Base-by-base conservation (phyloP, 2,113 vertebrate species). In the Thoracochromis brauschi region DNA sequence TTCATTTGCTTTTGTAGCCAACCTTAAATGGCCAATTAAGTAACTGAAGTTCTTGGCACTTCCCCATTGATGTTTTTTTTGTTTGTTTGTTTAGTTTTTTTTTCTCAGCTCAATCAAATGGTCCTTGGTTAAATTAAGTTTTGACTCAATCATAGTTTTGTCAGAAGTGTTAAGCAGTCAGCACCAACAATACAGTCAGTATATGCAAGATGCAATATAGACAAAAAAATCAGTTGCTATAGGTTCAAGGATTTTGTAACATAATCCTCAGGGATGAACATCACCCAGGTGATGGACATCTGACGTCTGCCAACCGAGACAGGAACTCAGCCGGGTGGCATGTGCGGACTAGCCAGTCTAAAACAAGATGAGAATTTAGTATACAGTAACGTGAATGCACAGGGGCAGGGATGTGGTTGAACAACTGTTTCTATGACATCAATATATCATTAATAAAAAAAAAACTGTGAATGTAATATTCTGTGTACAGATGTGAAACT, bases 371-470 rank as follows among this genome's bases (percentile, higher is more conserved):
- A 79, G 14, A 45, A 35, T 58, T 83, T 53, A 8, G 21, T 13
- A 12, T 85, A 80, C 21, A 57, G 40, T 26, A 1, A 83, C 85
- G 87, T 55, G 16, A 90, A 73, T 73, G 45, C 11, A 47, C 57
- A 73, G 1, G 73, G 29, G 73, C 26, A 51, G 2, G 73, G 2
- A 13, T 51, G 26, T 31, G 73, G 10, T 0, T 51, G 45, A 78
- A 33, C 80, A 85, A 86, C 80, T 87, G 86, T 85, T 88, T 40
- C 35, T 45, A 88, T 60, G 84, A 79, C 24, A 2, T 58, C 65
- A 51, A 54, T 55, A 57, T 85, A 80, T 84, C 19, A 60, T 86
- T 86, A 49, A 75, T 51, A 29, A 49, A 87, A 54, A 87, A 54
- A 54, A 73, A 51, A 31, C 2, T 21, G 63, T 5, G 57, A 47